A percentile compares a stretch with the other conserved stretches of the same genome.
Conservation (phyloP, 2,797 vertebrate genomes). For the Ibycter americanus region DNA sequence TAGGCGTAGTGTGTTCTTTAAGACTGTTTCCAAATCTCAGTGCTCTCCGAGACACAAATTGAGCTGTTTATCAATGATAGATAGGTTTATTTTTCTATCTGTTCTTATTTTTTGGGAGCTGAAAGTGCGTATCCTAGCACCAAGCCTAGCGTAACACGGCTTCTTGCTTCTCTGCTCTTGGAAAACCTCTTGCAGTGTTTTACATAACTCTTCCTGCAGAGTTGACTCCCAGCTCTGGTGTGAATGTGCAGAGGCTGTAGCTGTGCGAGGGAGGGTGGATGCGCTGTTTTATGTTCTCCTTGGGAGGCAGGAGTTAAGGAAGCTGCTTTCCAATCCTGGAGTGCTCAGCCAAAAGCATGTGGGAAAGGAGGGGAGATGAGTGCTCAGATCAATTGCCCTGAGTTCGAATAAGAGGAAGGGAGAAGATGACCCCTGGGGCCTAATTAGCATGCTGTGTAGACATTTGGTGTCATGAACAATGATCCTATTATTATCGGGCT, state of each 20-base stretch:
- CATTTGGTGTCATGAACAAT: not conserved
- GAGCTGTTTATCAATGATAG: not conserved
- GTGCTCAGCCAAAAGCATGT: fast-evolving
- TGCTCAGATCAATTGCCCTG: not conserved
- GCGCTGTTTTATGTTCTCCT: not conserved
- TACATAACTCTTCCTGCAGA: not conserved
- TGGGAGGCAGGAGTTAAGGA: not conserved
- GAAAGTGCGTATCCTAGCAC: not conserved
- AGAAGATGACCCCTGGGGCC: not conserved
- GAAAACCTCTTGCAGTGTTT: not conserved
- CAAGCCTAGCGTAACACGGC: fast-evolving
- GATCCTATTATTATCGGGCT: constrained; percentile 4
- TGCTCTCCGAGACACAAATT: not conserved
- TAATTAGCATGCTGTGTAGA: constrained; percentile 21
- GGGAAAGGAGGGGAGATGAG: not conserved
- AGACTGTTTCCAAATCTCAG: not conserved
- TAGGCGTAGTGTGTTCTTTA: fast-evolving
- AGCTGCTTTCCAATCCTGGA: not conserved
- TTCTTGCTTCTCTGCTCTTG: not conserved
- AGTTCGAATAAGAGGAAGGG: not conserved
- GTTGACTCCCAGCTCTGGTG: not conserved
- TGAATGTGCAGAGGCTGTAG: not conserved
- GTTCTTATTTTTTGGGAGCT: not conserved
- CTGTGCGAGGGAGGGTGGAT: not conserved
- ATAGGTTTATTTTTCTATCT: not conserved